Percentiles rank a stretch among this genome's conserved stretches.
These are phyloP conservation scores for Terebella lapidaria DNA, from an alignment of 2,888 invertebrate genomes.

Conservation along the genomic window DNA sequence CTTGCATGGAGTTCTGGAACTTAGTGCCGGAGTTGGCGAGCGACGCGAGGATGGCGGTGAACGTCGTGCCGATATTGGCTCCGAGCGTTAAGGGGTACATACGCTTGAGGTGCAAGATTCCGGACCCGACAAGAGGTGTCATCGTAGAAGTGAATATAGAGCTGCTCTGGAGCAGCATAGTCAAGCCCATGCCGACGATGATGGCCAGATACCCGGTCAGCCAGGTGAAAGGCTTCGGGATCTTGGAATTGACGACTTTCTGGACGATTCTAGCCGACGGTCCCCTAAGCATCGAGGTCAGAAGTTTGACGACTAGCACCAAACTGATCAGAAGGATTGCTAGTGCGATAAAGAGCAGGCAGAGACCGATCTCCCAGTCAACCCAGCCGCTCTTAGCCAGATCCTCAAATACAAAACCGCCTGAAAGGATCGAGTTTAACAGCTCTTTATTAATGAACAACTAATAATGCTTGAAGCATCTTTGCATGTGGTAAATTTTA, in stretches of 20 bases:
- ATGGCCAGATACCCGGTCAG: slow-evolving; percentile 42
- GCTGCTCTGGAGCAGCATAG: slow-evolving; percentile 39
- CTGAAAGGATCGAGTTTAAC: not conserved
- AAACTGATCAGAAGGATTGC: slow-evolving; percentile 55
- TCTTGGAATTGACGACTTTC: slow-evolving; percentile 46
- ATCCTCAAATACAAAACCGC: not conserved
- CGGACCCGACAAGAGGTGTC: slow-evolving; percentile 41
- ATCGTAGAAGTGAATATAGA: slow-evolving; percentile 42
- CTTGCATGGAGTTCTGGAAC: slow-evolving; percentile 29
- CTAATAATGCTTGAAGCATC: not conserved
- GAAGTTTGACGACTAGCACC: slow-evolving; percentile 57
- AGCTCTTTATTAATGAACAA: not conserved
- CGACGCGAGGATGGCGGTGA: slow-evolving; percentile 40
- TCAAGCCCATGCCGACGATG: slow-evolving; percentile 34
- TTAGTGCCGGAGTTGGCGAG: slow-evolving; percentile 26
- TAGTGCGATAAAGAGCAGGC: slow-evolving; percentile 55
- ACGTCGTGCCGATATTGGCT: slow-evolving; percentile 40
- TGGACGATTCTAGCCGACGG: slow-evolving; percentile 35
- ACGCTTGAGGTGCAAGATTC: slow-evolving; percentile 33
- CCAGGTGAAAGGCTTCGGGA: slow-evolving; percentile 34
- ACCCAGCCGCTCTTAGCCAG: not conserved
- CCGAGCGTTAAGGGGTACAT: slow-evolving; percentile 42
- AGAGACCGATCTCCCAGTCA: slow-evolving; percentile 52
- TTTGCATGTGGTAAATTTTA: not conserved
- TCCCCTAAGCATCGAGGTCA: slow-evolving; percentile 37